These are phyloP conservation scores for Thalassophryne amazonica DNA, from an alignment of 2,797 vertebrate genomes.

Conservation along the genomic window DNA sequence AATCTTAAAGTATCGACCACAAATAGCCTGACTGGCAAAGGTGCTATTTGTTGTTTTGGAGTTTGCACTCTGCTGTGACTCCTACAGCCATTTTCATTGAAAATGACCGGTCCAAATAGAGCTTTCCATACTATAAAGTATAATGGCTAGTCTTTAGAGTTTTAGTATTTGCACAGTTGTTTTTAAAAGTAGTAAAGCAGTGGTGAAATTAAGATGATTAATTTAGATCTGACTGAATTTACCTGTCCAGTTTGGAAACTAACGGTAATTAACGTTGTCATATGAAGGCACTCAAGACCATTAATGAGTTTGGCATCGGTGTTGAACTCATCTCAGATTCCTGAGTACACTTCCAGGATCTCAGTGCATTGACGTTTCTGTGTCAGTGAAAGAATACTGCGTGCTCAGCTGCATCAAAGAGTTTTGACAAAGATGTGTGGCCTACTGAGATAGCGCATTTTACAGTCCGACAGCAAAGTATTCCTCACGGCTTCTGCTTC, in stretches of 20 bases:
- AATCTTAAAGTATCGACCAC: constrained; percentile 24
- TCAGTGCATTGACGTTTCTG: constrained; percentile 13
- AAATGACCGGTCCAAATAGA: no score
- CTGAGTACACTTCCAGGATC: background rate
- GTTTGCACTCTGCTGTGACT: constrained; percentile 22
- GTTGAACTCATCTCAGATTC: constrained; percentile 12
- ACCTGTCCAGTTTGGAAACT: background rate
- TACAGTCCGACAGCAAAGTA: constrained; percentile 33
- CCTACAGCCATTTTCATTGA: constrained; percentile 28
- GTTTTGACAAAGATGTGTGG: background rate
- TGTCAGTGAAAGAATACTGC: background rate
- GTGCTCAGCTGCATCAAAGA: constrained; percentile 12
- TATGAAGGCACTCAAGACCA: constrained; percentile 14
- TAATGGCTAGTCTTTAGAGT: no score
- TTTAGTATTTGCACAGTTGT: no score
- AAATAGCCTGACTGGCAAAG: constrained; percentile 32
- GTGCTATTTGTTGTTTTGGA: constrained; percentile 4
- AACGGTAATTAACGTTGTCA: background rate
- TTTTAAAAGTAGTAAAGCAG: no score
- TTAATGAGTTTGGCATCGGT: constrained; percentile 14
- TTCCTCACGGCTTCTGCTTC: constrained; percentile 26
- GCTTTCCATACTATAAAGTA: no score
- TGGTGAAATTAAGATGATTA: no score
- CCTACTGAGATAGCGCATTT: constrained; percentile 11
- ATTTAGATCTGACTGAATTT: background rate